phyloP scores from a whole-genome alignment of 2,888 invertebrate species.

The Tachina fera region DNA sequence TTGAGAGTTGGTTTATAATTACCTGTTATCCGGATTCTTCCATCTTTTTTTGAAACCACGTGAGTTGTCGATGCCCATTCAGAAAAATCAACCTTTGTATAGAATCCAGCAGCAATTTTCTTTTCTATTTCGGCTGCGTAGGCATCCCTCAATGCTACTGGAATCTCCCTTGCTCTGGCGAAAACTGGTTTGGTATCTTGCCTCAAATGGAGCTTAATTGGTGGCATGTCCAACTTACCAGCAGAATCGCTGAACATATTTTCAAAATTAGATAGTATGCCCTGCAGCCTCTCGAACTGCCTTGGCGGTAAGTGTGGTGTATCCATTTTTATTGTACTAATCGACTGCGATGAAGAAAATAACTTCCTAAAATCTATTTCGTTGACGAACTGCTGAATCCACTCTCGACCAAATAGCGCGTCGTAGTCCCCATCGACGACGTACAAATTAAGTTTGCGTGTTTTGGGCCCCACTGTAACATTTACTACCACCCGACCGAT shows the following conservation, averaged over 20 bases:
- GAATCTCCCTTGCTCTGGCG: constrained; percentile 1
- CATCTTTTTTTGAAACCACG: constrained; percentile 15
- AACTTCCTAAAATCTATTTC: constrained; percentile 45
- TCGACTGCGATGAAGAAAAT: constrained; percentile 21
- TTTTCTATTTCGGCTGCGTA: constrained; percentile 1
- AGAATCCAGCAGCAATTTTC: neutral
- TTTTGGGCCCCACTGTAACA: constrained; percentile 23
- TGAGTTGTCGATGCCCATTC: constrained; percentile 34
- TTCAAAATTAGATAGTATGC: neutral
- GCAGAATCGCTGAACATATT: neutral
- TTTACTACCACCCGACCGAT: constrained; percentile 29
- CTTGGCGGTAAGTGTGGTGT: constrained; percentile 5
- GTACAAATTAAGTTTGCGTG: constrained; percentile 38
- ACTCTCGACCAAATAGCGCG: constrained; percentile 43
- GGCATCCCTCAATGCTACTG: neutral
- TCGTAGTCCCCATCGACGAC: constrained; percentile 38
- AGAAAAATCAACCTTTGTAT: neutral
- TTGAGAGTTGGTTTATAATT: constrained; percentile 42
- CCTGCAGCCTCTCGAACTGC: neutral
- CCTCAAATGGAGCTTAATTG: constrained; percentile 40
- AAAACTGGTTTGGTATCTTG: constrained; percentile 12
- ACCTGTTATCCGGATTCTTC: constrained; percentile 29
- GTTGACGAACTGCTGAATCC: constrained; percentile 37
- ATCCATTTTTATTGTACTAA: constrained; percentile 27
- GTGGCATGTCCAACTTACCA: constrained; percentile 34